phyloP scores from a whole-genome alignment of 1,140 invertebrate species.

The Caenorhabditis elegans region DNA sequence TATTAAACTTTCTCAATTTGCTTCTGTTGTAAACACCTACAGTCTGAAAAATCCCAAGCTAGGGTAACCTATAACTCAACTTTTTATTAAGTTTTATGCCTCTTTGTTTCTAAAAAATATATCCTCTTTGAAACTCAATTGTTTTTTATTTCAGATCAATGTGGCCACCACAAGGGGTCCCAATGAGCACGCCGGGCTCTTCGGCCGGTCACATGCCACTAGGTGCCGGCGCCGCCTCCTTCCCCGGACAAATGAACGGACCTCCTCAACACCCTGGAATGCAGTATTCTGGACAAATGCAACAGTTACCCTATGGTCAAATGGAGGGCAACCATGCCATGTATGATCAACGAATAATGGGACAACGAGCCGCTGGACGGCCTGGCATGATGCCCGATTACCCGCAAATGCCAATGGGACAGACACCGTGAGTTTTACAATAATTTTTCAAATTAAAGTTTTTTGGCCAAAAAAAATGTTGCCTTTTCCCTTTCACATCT shows the following conservation, averaged over 20 bases:
- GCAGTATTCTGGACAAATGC: neutral
- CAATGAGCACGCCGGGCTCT: neutral
- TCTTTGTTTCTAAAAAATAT: too few relatives aligned
- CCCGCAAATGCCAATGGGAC: conserved; percentile 20
- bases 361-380: neutral
- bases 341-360: conserved; percentile 2
- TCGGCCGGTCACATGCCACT: conserved; percentile 7
- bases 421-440: neutral
- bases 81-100: too few relatives aligned
- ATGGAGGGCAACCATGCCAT: conserved; percentile 8
- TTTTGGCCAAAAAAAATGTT: too few relatives aligned
- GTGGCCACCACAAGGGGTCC: conserved; percentile 6
- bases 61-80: too few relatives aligned
- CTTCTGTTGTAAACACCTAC: too few relatives aligned
- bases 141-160: neutral
- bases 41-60: too few relatives aligned
- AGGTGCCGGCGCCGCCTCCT: neutral
- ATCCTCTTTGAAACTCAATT: too few relatives aligned
- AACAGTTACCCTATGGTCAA: neutral
- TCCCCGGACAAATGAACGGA: neutral
- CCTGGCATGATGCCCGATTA: conserved; percentile 16
- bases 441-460: neutral
- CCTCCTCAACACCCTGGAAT: neutral
- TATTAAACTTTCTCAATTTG: too few relatives aligned
- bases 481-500: too few relatives aligned